Percentiles rank a stretch among this genome's conserved stretches.
phyloP scores from a whole-genome alignment of 2,797 vertebrate species.

The Melanotaenia pygmaea region DNA sequence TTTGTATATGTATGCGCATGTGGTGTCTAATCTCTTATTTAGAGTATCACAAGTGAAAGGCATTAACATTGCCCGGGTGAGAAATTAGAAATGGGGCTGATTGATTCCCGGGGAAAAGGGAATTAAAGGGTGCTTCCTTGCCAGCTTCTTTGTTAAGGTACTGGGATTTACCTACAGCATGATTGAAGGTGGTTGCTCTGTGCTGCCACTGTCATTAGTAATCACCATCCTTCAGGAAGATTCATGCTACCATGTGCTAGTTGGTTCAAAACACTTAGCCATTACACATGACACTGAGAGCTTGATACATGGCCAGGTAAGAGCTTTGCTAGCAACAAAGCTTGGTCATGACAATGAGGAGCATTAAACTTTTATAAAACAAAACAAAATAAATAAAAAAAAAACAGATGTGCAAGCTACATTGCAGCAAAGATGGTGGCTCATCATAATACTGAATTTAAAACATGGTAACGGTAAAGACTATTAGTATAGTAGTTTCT shows the following conservation, averaged over 20 bases:
- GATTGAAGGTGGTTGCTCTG: constrained; percentile 70
- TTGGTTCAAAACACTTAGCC: constrained; percentile 70
- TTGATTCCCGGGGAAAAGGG: constrained; percentile 62
- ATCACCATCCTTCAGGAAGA: constrained; percentile 71
- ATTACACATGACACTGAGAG: constrained; percentile 58
- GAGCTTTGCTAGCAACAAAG: constrained; percentile 39
- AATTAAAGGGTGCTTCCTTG: constrained; percentile 60
- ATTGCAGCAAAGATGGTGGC: constrained; percentile 27
- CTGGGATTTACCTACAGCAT: constrained; percentile 61
- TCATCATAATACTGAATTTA: constrained; percentile 29
- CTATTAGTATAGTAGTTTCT: constrained; percentile 11
- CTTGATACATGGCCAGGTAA: constrained; percentile 64
- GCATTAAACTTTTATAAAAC: constrained; percentile 43
- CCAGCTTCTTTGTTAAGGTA: constrained; percentile 48
- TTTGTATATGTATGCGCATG: not conserved
- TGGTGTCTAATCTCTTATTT: constrained; percentile 56
- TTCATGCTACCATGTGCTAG: constrained; percentile 61
- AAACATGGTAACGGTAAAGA: constrained; percentile 14
- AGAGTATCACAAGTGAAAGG: constrained; percentile 49
- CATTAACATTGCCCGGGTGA: constrained; percentile 47
- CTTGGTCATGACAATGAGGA: constrained; percentile 46
- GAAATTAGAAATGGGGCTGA: constrained; percentile 64
- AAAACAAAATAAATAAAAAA: not conserved
- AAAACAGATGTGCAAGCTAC: constrained; percentile 30
- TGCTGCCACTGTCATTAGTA: constrained; percentile 71